phyloP scores from a whole-genome alignment of 2,888 invertebrate genomes.

The Cheilosia variabilis region DNA sequence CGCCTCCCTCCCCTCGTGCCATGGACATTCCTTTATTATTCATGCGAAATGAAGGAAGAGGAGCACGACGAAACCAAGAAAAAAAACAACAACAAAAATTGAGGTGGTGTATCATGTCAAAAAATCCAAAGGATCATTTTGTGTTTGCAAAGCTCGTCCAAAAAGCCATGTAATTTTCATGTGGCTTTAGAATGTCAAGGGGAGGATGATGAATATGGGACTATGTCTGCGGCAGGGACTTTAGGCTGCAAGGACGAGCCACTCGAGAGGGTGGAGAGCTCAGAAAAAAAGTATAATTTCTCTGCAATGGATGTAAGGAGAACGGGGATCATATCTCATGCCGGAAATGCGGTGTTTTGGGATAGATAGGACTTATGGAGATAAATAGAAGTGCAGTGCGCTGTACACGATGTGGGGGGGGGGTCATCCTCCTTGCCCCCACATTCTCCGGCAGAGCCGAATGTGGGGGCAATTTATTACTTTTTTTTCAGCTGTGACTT shows the following conservation, averaged over 20 bases:
- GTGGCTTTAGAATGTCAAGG: constrained; percentile 70
- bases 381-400: constrained; percentile 55
- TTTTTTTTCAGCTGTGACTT: constrained; percentile 31
- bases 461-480: constrained; percentile 53
- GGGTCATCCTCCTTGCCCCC: constrained; percentile 32
- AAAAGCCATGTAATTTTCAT: constrained; percentile 74
- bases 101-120: constrained; percentile 63
- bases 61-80: constrained; percentile 10
- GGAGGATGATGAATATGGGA: constrained; percentile 57
- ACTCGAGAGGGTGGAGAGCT: too few relatives aligned
- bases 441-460: constrained; percentile 8
- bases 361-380: constrained; percentile 66
- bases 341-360: constrained; percentile 69
- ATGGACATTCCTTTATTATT: constrained; percentile 71
- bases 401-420: not conserved
- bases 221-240: constrained; percentile 49
- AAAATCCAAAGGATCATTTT: constrained; percentile 67
- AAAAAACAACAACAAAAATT: not conserved
- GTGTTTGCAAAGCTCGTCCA: constrained; percentile 60
- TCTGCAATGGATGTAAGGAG: constrained; percentile 67
- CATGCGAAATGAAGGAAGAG: constrained; percentile 42
- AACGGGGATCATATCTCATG: constrained; percentile 64
- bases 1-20: constrained; percentile 58
- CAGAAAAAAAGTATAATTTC: constrained; percentile 48
- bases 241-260: constrained; percentile 23